phyloP scores from a whole-genome alignment of 2,888 invertebrate species.

The Philaethria dido region DNA sequence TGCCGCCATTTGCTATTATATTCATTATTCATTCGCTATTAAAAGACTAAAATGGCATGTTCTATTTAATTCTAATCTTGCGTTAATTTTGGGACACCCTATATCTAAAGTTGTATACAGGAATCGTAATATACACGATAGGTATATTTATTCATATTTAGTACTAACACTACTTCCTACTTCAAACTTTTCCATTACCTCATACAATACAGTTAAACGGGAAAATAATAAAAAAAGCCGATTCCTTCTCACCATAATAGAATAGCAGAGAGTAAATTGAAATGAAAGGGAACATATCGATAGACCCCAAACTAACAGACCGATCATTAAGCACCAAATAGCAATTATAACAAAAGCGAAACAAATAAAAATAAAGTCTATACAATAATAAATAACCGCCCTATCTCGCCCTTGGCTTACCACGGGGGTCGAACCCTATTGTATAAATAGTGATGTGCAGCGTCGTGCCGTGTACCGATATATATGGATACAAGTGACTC shows the following conservation, averaged over 20 bases:
- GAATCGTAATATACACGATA: too few relatives aligned
- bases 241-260: slow-evolving; percentile 2
- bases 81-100: too few relatives aligned
- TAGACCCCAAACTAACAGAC: slow-evolving; percentile 40
- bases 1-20: too few relatives aligned
- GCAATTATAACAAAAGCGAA: slow-evolving; percentile 68
- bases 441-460: slow-evolving; percentile 58
- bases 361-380: slow-evolving; percentile 77
- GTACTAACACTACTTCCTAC: too few relatives aligned
- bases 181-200: neutral
- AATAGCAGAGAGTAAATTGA: slow-evolving; percentile 15
- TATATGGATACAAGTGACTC: slow-evolving; percentile 45
- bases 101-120: too few relatives aligned
- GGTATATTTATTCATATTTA: too few relatives aligned
- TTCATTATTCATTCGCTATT: too few relatives aligned
- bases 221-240: slow-evolving; percentile 6
- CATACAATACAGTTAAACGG: neutral
- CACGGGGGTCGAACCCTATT: slow-evolving; percentile 60
- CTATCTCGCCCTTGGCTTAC: slow-evolving; percentile 60
- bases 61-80: too few relatives aligned
- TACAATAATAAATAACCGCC: slow-evolving; percentile 69
- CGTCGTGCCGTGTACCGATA: slow-evolving; percentile 55
- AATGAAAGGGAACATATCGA: slow-evolving; percentile 25
- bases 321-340: slow-evolving; percentile 67
- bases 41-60: too few relatives aligned